Percentiles rank a stretch among this genome's conserved stretches.
Conservation (phyloP, 2,888 invertebrate genomes). For the Lepidonotus clava region DNA sequence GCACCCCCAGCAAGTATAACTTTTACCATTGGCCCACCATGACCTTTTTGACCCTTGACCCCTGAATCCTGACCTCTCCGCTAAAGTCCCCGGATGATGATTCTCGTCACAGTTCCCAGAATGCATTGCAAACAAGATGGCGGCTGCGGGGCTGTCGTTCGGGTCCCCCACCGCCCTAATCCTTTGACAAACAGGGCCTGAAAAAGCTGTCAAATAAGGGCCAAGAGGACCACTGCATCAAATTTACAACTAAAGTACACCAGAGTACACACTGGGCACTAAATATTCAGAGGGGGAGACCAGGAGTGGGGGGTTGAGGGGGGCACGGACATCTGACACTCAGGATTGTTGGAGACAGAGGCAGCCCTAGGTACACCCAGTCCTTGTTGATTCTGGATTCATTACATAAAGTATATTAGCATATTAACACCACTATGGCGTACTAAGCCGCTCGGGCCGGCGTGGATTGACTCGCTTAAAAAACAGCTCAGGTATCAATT, state of each 20-base stretch:
- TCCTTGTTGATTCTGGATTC: background rate
- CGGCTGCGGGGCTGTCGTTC: background rate
- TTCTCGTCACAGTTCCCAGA: constrained; percentile 54
- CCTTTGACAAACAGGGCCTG: background rate
- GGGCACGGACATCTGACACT: background rate
- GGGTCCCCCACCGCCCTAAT: background rate
- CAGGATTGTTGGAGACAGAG: background rate
- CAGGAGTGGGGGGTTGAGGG: background rate
- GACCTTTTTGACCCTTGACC: constrained; percentile 39
- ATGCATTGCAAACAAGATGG: constrained; percentile 48
- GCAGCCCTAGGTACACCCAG: background rate
- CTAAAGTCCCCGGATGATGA: constrained; percentile 47
- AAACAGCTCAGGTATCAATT: background rate
- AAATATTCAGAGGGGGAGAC: background rate
- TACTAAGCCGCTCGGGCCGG: background rate
- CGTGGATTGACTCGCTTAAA: background rate
- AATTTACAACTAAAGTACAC: constrained; percentile 50
- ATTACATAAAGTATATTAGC: constrained; percentile 46
- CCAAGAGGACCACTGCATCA: background rate
- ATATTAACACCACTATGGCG: constrained; percentile 20
- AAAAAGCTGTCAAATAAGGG: constrained; percentile 4
- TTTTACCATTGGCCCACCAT: too few relatives aligned
- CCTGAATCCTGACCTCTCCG: background rate
- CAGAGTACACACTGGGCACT: constrained; percentile 5
- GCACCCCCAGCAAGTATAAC: too few relatives aligned